A percentile compares a stretch with the other conserved stretches of the same genome.
phyloP scores from a whole-genome alignment of 2,888 invertebrate genomes.

The Mythimna loreyi region DNA sequence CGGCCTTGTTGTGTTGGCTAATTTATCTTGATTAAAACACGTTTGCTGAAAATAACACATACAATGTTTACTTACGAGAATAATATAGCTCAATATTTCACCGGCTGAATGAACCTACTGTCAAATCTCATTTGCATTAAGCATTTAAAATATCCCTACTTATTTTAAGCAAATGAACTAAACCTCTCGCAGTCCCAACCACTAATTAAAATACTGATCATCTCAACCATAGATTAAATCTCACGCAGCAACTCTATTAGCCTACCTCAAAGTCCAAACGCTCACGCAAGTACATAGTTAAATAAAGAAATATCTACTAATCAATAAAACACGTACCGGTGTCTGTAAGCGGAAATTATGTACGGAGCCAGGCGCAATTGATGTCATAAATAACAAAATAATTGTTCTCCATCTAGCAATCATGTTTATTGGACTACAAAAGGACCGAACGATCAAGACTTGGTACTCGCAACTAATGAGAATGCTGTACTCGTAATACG shows the following conservation, averaged over 20 bases:
- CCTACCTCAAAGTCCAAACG: constrained; percentile 24
- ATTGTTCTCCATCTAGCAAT: constrained; percentile 54
- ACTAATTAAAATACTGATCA: constrained; percentile 10
- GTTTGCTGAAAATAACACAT: constrained; percentile 27
- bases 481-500: constrained; percentile 24
- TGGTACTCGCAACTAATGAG: constrained; percentile 46
- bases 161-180: constrained; percentile 6
- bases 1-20: constrained; percentile 19
- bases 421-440: constrained; percentile 56
- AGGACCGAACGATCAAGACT: constrained; percentile 47
- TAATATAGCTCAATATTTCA: background rate
- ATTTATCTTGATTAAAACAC: constrained; percentile 57
- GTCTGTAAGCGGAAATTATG: constrained; percentile 41
- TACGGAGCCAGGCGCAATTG: constrained; percentile 49
- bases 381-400: constrained; percentile 59
- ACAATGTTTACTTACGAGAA: background rate
- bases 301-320: constrained; percentile 31
- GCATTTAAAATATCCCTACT: background rate
- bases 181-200: background rate
- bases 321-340: constrained; percentile 49
- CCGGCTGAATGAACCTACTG: background rate
- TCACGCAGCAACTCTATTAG: constrained; percentile 17
- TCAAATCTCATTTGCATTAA: constrained; percentile 13
- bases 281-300: constrained; percentile 11
- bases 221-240: constrained; percentile 11